Conservation (phyloP, 2,888 invertebrate species). For the Phyllotreta striolata region DNA sequence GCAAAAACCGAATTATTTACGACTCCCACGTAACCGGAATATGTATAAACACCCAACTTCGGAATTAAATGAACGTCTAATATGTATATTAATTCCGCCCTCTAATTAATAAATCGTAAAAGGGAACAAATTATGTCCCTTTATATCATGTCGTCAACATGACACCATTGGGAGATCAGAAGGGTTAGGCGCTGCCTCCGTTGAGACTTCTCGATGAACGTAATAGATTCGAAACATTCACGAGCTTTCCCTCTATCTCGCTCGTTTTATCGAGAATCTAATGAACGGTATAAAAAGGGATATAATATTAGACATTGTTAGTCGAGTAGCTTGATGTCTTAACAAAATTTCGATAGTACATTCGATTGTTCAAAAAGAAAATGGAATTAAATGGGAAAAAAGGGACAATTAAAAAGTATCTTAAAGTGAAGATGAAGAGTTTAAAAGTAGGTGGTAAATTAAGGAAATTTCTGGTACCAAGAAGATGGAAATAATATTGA, state of each 20-base stretch:
- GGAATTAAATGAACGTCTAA: constrained; percentile 45
- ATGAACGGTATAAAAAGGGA: constrained; percentile 23
- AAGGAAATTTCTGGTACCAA: no score
- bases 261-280: constrained; percentile 18
- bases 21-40: constrained; percentile 2
- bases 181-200: constrained; percentile 52
- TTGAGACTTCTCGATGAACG: constrained; percentile 34
- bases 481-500: no score
- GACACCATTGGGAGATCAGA: constrained; percentile 54
- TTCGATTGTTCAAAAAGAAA: no score
- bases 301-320: constrained; percentile 3
- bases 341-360: no score
- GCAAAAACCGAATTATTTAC: constrained; percentile 12
- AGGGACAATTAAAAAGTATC: no score
- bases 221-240: constrained; percentile 31
- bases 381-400: no score
- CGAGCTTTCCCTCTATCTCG: constrained; percentile 18
- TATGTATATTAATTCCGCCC: constrained; percentile 42
- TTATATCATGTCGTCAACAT: constrained; percentile 56
- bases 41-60: constrained; percentile 23
- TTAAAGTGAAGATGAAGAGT: no score
- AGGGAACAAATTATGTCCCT: constrained; percentile 54
- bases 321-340: no score
- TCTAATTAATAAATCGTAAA: constrained; percentile 60
- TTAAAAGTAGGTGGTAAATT: background rate